phyloP scores from a whole-genome alignment of 2,797 vertebrate species.

The Thalassophryne amazonica region DNA sequence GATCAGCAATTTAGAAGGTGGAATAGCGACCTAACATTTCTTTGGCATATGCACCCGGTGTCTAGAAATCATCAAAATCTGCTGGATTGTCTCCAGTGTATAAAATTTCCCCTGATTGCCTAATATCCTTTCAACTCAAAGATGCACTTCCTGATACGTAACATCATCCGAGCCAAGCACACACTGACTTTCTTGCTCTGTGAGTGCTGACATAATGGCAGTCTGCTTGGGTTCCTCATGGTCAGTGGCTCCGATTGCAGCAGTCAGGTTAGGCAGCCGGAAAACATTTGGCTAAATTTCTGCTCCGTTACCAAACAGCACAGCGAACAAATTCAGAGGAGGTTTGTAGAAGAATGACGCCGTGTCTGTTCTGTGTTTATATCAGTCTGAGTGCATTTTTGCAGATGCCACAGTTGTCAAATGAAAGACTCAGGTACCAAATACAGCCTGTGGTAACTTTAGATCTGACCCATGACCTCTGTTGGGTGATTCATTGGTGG shows the following conservation, averaged over 20 bases:
- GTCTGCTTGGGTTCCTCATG: slow-evolving; percentile 24
- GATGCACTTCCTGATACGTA: background rate
- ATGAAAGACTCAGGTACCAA: too few relatives aligned
- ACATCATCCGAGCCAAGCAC: slow-evolving; percentile 14
- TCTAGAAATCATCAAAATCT: background rate
- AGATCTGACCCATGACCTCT: too few relatives aligned
- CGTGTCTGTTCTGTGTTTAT: too few relatives aligned
- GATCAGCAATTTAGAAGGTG: background rate
- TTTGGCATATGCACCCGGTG: background rate
- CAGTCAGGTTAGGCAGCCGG: slow-evolving; percentile 60
- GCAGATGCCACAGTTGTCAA: too few relatives aligned
- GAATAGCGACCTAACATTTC: slow-evolving; percentile 7
- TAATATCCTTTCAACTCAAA: background rate
- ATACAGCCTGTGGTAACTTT: too few relatives aligned
- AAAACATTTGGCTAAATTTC: slow-evolving; percentile 50
- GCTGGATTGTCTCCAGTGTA: background rate
- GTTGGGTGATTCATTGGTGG: too few relatives aligned
- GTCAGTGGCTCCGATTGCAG: slow-evolving; percentile 28
- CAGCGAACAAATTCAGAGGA: too few relatives aligned
- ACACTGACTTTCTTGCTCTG: slow-evolving; percentile 5
- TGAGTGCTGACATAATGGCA: slow-evolving; percentile 25
- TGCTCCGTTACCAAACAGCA: slow-evolving; percentile 36
- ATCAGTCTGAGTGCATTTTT: too few relatives aligned
- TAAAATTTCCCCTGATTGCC: background rate
- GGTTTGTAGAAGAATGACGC: too few relatives aligned